A percentile compares a stretch with the other conserved stretches of the same genome.
Evolutionary conservation across 2,113 vertebrate genomes (phyloP).

Genomic region (Burhinus bistriatus): DNA sequence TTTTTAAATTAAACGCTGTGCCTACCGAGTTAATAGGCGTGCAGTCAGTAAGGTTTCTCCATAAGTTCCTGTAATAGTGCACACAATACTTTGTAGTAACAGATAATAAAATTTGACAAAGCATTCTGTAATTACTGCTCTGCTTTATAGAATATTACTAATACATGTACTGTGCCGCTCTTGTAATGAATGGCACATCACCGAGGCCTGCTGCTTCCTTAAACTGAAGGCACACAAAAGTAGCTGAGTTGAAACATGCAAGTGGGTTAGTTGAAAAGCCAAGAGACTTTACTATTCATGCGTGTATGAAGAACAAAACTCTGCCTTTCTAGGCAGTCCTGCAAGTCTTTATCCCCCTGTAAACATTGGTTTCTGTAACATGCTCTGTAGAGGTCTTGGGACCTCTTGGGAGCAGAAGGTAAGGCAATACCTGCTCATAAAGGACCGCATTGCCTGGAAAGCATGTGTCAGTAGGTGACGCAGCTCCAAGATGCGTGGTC

Average conservation of each 20-base stretch:
- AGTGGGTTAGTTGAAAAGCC: background rate
- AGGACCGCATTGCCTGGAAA: background rate
- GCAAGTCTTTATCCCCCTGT: too few species aligned
- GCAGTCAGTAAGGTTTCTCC: slow-evolving; percentile 28
- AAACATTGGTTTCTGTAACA: rapidly evolving
- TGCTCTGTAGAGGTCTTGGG: background rate
- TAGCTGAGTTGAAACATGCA: background rate
- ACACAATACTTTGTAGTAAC: slow-evolving; percentile 22
- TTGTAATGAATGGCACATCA: background rate
- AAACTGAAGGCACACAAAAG: background rate
- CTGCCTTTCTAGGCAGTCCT: background rate
- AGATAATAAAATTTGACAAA: slow-evolving; percentile 29
- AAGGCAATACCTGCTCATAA: background rate
- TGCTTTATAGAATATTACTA: background rate
- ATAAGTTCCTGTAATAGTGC: slow-evolving; percentile 10
- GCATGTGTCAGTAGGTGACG: rapidly evolving
- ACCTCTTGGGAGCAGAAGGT: background rate
- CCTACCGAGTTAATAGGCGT: slow-evolving; percentile 50
- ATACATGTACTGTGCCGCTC: background rate
- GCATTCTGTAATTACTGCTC: slow-evolving; percentile 35
- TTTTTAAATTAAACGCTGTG: slow-evolving; percentile 61
- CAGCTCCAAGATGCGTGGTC: rapidly evolving
- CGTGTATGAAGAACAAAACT: background rate
- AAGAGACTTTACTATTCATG: background rate
- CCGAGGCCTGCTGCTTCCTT: background rate